Conservation (phyloP, 1,140 invertebrate genomes). For the Cherax destructor region DNA sequence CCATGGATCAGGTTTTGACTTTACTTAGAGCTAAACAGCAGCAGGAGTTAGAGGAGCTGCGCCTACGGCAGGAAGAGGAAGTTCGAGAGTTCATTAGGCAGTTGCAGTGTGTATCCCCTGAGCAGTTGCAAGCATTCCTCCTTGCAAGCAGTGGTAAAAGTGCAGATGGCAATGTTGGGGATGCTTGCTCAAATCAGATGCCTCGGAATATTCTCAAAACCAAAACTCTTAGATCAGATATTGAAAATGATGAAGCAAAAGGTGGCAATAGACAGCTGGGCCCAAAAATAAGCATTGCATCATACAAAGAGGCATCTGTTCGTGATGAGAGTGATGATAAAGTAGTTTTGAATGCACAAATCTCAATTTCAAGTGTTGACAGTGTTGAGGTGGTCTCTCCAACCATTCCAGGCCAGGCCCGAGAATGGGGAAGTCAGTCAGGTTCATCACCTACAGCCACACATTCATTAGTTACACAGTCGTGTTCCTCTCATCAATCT, state of each 20-base stretch:
- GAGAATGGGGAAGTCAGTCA: background rate
- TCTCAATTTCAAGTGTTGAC: background rate
- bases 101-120: conserved; percentile 32
- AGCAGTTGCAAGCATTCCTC: conserved; percentile 38
- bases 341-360: background rate
- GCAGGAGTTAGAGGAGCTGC: conserved; percentile 55
- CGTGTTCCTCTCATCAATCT: background rate
- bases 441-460: background rate
- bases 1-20: conserved; percentile 42
- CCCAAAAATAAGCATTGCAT: background rate
- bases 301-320: background rate
- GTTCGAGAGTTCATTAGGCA: conserved; percentile 34
- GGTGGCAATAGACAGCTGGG: background rate
- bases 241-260: background rate
- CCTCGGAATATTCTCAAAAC: background rate
- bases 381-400: background rate
- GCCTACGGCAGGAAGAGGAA: conserved; percentile 44
- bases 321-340: conserved; percentile 1
- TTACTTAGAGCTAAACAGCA: conserved; percentile 41
- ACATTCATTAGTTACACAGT: background rate
- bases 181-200: background rate
- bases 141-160: background rate
- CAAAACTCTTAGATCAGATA: background rate
- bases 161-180: background rate
- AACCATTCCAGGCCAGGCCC: background rate